A percentile compares a stretch with the other conserved stretches of the same genome.
Conservation (phyloP, 2,797 vertebrate species). For the Cyprinella venusta region DNA sequence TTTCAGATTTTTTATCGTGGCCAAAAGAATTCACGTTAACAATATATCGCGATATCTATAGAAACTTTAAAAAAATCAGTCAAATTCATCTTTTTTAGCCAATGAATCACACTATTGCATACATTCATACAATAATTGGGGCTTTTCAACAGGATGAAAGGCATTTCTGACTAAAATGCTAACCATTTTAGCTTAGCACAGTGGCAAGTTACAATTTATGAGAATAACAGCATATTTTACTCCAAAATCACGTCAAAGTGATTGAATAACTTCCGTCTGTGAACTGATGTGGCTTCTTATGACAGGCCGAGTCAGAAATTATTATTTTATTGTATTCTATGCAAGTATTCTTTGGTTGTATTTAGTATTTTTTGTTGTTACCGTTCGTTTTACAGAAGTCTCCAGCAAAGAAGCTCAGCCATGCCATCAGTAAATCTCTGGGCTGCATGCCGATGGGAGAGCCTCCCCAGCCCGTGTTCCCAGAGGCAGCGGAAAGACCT, state of each 20-base stretch:
- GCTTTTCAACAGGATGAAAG: background rate
- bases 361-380: background rate
- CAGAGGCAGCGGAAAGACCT: constrained; percentile 92
- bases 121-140: background rate
- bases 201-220: too few relatives aligned
- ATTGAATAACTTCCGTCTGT: too few relatives aligned
- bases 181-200: too few relatives aligned
- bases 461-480: constrained; percentile 90
- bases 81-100: background rate
- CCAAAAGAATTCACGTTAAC: too few relatives aligned
- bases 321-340: background rate
- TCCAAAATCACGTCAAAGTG: too few relatives aligned
- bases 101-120: background rate
- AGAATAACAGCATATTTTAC: too few relatives aligned
- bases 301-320: background rate
- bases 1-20: background rate
- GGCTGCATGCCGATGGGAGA: constrained; percentile 95
- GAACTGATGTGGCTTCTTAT: too few relatives aligned
- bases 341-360: background rate
- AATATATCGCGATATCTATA: background rate
- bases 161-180: too few relatives aligned
- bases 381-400: constrained; percentile 85
- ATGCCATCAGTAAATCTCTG: constrained; percentile 96
- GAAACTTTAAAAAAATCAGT: background rate
- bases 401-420: constrained; percentile 98